Evolutionary conservation across 2,888 invertebrate genomes (phyloP), one percentile per base, ranked within the genome.

Genomic region (Zhuqinia jingwanae): DNA sequence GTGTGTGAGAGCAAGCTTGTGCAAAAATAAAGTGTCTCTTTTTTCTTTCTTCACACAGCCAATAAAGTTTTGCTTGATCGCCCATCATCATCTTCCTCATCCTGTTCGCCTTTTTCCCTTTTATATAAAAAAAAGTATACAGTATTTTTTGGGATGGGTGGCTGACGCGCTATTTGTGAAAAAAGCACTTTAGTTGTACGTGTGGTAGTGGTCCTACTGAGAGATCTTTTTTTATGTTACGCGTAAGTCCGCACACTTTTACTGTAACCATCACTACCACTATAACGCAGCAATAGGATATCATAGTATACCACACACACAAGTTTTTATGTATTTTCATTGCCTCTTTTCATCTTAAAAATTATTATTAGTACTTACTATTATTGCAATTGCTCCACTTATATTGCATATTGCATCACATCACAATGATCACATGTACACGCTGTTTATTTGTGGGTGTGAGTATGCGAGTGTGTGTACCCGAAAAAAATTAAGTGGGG

Each of bases 21-120:
- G 70, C 53, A 70, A 80, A 58, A 50, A 53, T 11, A 30, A 13
- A 63, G 63, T 63, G 50, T 50, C 27, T 78, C 63, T 22, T 42
- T n/a, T n/a, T n/a, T n/a, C n/a, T n/a, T n/a, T n/a, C n/a, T n/a
- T n/a, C n/a, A n/a, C n/a, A n/a, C n/a, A 70, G 70, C 70, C 70
- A 81, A 81, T 81, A 81, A 81, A 65, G 81, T 70, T 81, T 70
- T 58, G 70, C 81, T 81, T 81, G 81, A 81, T 81, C 70, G 80
- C 80, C 65, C 80, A 68, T 80, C 78, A 79, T 65, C 78, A 50
- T 56, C 78, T 17, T 45, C 27, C 63, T 45, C 22, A 11, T 63
- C 6, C 27, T 60, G n/a, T n/a, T n/a, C n/a, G n/a, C n/a, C n/a
- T n/a, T n/a, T n/a, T n/a, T n/a, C n/a, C n/a, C n/a, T n/a, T n/a